Conservation (phyloP, 2,797 vertebrate genomes). For the Macropus fuliginosus region DNA sequence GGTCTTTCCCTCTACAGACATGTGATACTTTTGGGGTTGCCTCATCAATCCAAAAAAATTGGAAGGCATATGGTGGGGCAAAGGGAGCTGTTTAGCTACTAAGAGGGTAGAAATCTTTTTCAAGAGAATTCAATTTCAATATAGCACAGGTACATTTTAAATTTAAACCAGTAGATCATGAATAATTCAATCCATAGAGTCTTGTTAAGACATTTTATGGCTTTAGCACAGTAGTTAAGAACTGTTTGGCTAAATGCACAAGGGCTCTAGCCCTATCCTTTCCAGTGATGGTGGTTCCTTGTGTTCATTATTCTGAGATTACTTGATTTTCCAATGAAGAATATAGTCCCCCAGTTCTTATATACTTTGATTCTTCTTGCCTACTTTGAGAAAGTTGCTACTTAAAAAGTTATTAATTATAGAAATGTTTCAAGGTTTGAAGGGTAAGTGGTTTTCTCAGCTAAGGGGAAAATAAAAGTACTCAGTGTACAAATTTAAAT, state of each 20-base stretch:
- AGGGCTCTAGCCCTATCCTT: too few relatives aligned
- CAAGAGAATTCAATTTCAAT: not conserved
- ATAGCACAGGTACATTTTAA: not conserved
- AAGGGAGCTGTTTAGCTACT: not conserved
- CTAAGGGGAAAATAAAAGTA: too few relatives aligned
- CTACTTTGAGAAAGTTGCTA: too few relatives aligned
- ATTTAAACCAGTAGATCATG: not conserved
- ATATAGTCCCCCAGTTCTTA: too few relatives aligned
- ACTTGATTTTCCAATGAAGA: too few relatives aligned
- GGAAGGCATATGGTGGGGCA: too few relatives aligned
- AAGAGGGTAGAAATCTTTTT: not conserved
- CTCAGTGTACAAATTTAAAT: too few relatives aligned
- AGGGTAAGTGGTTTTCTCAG: too few relatives aligned
- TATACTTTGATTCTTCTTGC: too few relatives aligned
- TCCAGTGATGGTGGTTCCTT: not conserved
- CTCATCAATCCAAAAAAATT: not conserved
- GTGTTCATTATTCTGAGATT: not conserved
- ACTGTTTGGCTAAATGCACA: not conserved
- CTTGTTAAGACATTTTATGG: not conserved
- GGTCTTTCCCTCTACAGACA: not conserved
- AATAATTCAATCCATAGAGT: not conserved
- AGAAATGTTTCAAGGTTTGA: too few relatives aligned
- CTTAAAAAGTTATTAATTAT: too few relatives aligned
- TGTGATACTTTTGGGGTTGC: not conserved
- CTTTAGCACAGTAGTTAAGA: not conserved